These are phyloP conservation scores for Hecatera dysodea DNA, from an alignment of 2,888 invertebrate species.

Conservation along the genomic window DNA sequence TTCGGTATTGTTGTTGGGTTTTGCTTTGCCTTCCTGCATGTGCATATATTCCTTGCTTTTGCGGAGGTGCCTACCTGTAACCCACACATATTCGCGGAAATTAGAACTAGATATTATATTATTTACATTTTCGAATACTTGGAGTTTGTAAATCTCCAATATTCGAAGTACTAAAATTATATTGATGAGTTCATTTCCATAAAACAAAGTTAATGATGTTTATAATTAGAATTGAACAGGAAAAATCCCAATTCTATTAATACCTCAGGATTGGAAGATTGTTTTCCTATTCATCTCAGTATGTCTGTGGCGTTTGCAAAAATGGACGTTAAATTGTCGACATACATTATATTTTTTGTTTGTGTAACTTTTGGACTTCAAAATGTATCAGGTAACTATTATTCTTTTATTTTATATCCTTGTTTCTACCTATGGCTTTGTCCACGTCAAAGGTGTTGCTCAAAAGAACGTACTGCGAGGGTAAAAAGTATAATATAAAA, in stretches of 20 bases:
- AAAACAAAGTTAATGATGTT: neutral
- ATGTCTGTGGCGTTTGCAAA: neutral
- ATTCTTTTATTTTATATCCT: neutral
- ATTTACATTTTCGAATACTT: too few relatives aligned
- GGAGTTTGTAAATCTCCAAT: too few relatives aligned
- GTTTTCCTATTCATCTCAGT: constrained; percentile 35
- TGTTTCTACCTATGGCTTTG: neutral
- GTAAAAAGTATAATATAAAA: too few relatives aligned
- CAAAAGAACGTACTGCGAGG: neutral
- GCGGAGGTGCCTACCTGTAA: too few relatives aligned
- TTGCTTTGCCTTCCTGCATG: too few relatives aligned
- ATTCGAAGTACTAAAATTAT: too few relatives aligned
- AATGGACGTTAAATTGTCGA: constrained; percentile 21
- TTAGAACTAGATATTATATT: too few relatives aligned
- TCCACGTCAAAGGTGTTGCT: neutral
- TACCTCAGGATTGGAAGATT: neutral
- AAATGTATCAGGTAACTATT: constrained; percentile 20
- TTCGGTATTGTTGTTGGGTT: too few relatives aligned
- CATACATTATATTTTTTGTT: neutral
- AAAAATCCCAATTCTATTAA: constrained; percentile 14
- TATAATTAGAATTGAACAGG: constrained; percentile 22
- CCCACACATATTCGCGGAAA: too few relatives aligned
- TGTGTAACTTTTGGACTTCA: constrained; percentile 30
- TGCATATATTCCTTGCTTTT: too few relatives aligned
- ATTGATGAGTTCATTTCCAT: neutral